phyloP scores from a whole-genome alignment of 2,113 vertebrate species.

The Craseonycteris thonglongyai region DNA sequence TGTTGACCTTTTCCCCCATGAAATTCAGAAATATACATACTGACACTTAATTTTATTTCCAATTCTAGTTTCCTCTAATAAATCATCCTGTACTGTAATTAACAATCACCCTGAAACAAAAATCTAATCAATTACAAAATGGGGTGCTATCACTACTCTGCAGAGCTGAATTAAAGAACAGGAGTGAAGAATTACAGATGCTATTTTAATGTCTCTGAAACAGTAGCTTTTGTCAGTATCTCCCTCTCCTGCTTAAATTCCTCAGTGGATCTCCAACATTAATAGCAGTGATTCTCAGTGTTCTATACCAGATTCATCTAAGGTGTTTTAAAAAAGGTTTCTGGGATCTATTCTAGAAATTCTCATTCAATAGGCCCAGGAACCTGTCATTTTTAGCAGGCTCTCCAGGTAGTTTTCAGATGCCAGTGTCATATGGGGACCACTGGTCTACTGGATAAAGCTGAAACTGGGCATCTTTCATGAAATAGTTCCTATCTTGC shows the following conservation, averaged over 20 bases:
- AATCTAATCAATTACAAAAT: neutral
- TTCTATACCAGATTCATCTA: neutral
- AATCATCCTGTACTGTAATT: neutral
- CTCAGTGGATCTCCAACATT: neutral
- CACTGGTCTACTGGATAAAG: neutral
- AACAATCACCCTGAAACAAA: conserved; percentile 5
- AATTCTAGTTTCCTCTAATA: neutral
- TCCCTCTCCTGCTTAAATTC: neutral
- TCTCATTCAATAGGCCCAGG: neutral
- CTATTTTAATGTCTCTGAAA: neutral
- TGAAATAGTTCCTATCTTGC: neutral
- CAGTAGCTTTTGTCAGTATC: neutral
- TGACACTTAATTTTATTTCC: neutral
- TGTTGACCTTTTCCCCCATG: too few species aligned
- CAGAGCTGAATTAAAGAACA: neutral
- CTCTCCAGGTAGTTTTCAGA: neutral
- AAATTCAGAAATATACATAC: neutral
- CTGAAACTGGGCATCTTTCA: neutral
- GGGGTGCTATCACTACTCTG: neutral
- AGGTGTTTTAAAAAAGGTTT: neutral
- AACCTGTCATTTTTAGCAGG: neutral
- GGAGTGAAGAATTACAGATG: neutral
- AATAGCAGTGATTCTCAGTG: neutral
- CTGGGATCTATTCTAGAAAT: neutral
- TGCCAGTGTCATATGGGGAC: neutral